Evolutionary conservation across 2,113 vertebrate genomes (phyloP), one percentile per base, ranked within the genome.

Genomic region (Jaculus jaculus): DNA sequence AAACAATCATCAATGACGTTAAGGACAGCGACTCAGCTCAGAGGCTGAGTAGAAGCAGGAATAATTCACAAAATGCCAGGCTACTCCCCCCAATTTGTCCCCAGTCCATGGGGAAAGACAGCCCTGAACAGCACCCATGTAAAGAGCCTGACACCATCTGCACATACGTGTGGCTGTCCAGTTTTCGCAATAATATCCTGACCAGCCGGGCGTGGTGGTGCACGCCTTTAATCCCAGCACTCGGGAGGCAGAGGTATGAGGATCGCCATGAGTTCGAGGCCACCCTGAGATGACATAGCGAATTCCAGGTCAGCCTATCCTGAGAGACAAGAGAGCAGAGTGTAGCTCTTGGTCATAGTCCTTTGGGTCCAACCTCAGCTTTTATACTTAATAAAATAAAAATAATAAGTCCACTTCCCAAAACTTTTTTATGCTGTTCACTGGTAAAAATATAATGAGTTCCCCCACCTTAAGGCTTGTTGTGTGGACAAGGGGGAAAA

Each of bases 51-150:
- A 32, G 60, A 74, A 26, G 15, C 54, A 28, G 7, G 37, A n/a
- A 81, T 74, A 68, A 75, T 74, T 84, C 54, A 23, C 28, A 58
- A 30, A 32, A 32, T 7, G 5, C 11, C 7, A 39, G 37, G 23
- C 1, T 65, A 12, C 11, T 16, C 73, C 37, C 28, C 30, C 6
- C 0, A 0, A 3, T 20, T 23, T 3, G 61, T 17, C 24, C 34
- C 85, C 51, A 9, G 54, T 12, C 54, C 7, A 30, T 28, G 24
- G 15, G 30, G 71, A 83, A 26, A 26, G 11, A 11, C 1, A 0
- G 42, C 42, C 7, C 23, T 61, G 37, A 42, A 24, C 32, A 20
- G 37, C 54, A 47, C 20, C 60, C 39, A 26, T 12, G 47, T 15
- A 54, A 79, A 5, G 65, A 24, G 54, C 12, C 42, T 61, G 3